Evolutionary conservation across 2,888 invertebrate genomes (phyloP).

Genomic region (Alentia gelatinosa): DNA sequence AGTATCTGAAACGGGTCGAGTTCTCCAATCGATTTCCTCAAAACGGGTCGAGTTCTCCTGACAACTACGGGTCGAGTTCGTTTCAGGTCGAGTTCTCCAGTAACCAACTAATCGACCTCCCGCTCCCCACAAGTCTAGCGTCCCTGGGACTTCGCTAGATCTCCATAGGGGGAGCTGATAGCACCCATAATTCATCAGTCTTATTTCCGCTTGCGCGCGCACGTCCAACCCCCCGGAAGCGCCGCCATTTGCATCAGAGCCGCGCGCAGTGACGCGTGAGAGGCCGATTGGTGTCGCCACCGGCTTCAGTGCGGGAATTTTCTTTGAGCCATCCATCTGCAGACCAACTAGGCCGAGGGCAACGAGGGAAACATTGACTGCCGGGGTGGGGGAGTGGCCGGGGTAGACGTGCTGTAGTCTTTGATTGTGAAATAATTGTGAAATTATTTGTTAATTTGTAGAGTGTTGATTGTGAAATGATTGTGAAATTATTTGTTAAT

Average conservation of each 20-base stretch:
- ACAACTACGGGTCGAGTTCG: too few relatives aligned
- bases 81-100: too few relatives aligned
- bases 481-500: too few relatives aligned
- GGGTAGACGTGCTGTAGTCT: too few relatives aligned
- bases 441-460: too few relatives aligned
- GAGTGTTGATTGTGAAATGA: too few relatives aligned
- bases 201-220: constrained; percentile 28
- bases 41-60: too few relatives aligned
- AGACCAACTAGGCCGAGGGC: background rate
- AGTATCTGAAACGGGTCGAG: too few relatives aligned
- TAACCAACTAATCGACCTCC: background rate
- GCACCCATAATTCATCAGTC: constrained; percentile 22
- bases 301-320: background rate
- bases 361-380: background rate
- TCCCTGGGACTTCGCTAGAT: background rate
- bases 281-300: constrained; percentile 18
- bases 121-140: background rate
- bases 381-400: background rate
- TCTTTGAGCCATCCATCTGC: background rate
- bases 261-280: background rate
- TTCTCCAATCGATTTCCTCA: too few relatives aligned
- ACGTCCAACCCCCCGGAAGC: background rate
- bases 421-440: too few relatives aligned
- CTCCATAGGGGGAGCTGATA: background rate
- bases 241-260: constrained; percentile 16